Evolutionary conservation across 2,888 invertebrate species (phyloP).

Genomic region (Spilosoma lubricipeda): DNA sequence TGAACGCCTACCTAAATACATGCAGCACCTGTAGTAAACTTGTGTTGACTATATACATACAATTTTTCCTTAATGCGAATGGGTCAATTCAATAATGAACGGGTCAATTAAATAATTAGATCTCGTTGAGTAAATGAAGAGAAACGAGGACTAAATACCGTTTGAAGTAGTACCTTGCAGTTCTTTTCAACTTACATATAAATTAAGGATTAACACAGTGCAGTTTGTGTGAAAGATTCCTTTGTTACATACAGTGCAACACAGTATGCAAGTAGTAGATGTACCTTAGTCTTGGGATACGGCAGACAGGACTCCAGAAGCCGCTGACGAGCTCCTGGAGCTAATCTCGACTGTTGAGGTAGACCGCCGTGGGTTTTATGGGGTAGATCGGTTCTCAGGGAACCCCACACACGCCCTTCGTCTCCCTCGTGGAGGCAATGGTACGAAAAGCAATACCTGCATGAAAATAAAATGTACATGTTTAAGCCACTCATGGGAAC

Average conservation of each 20-base stretch:
- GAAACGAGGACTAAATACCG: not conserved
- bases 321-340: no score
- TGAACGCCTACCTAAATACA: not conserved
- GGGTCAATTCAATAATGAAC: not conserved
- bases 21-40: not conserved
- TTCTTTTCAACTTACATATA: not conserved
- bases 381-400: no score
- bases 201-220: not conserved
- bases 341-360: no score
- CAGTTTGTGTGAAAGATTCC: not conserved
- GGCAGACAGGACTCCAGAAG: no score
- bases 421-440: no score
- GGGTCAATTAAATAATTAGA: not conserved
- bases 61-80: not conserved
- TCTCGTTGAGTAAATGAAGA: not conserved
- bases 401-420: no score
- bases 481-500: no score
- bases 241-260: not conserved
- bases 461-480: no score
- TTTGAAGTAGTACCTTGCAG: not conserved
- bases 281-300: no score
- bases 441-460: no score
- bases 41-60: not conserved
- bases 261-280: not conserved
- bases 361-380: no score